Conservation (phyloP, 1,140 invertebrate genomes). For the honey bee (Apis mellifera) region DNA sequence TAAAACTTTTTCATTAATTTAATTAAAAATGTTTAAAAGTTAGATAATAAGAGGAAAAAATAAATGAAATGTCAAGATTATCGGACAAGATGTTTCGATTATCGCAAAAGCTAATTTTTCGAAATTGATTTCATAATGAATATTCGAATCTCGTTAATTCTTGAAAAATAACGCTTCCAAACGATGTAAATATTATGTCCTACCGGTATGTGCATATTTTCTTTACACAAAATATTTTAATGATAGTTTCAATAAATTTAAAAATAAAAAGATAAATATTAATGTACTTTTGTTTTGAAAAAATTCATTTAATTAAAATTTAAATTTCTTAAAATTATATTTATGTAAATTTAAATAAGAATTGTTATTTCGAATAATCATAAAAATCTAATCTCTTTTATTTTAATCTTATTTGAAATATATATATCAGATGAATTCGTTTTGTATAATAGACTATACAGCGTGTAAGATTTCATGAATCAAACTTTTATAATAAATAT, state of each 20-base stretch:
- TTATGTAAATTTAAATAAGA: constrained; percentile 32
- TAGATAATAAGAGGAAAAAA: not conserved
- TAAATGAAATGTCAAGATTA: constrained; percentile 12
- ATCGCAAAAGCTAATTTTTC: not conserved
- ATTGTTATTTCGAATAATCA: too few species aligned
- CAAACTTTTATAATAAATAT: not conserved
- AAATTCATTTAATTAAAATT: not conserved
- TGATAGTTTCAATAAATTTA: not conserved
- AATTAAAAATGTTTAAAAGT: not conserved
- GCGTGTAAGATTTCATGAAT: constrained; percentile 9
- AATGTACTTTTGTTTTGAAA: not conserved
- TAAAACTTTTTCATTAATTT: constrained; percentile 33
- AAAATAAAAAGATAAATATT: not conserved
- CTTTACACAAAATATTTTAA: not conserved
- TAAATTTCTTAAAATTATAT: not conserved
- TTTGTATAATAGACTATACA: constrained; percentile 23
- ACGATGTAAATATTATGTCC: not conserved
- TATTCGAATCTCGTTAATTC: not conserved
- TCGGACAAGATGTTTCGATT: not conserved
- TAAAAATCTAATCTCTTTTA: not conserved
- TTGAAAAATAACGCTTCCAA: not conserved
- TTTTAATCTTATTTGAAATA: constrained; percentile 41
- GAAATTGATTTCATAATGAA: not conserved
- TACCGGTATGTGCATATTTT: not conserved
- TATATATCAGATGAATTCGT: constrained; percentile 19